These are phyloP conservation scores for Montipora capitata DNA, from an alignment of 92 coral and sea anemone genomes.

Conservation along the genomic window DNA sequence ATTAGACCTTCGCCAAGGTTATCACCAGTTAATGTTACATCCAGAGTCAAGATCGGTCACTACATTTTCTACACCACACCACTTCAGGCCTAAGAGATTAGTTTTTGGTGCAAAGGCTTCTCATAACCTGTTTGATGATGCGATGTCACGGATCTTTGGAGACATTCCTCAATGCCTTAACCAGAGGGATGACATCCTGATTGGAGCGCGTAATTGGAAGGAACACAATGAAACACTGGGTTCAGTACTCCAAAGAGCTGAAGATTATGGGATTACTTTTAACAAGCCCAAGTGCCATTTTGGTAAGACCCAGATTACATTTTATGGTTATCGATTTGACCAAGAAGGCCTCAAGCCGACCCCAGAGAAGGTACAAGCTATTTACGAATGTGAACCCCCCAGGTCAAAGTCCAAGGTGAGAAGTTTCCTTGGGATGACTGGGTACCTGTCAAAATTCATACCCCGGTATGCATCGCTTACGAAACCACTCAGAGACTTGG, in stretches of 20 bases:
- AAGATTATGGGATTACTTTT: neutral
- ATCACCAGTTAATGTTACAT: conserved; percentile 44
- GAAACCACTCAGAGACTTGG: conserved; percentile 14
- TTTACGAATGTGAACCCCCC: conserved; percentile 42
- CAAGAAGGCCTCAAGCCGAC: conserved; percentile 21
- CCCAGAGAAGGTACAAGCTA: conserved; percentile 31
- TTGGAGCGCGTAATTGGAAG: conserved; percentile 12
- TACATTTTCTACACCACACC: conserved; percentile 40
- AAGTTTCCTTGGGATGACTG: conserved; percentile 56
- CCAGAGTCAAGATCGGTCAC: conserved; percentile 37
- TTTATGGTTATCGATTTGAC: conserved; percentile 59
- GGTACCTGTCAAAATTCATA: neutral
- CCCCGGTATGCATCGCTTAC: neutral
- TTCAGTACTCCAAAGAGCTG: neutral
- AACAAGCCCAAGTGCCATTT: conserved; percentile 36
- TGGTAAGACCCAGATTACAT: conserved; percentile 36
- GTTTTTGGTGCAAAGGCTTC: conserved; percentile 67
- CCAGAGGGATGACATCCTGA: conserved; percentile 60
- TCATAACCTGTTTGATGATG: conserved; percentile 66
- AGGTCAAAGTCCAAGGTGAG: conserved; percentile 48
- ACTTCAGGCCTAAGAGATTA: conserved; percentile 40
- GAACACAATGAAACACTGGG: conserved; percentile 30
- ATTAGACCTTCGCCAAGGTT: too few species aligned
- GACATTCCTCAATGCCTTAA: conserved; percentile 58
- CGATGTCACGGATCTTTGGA: conserved; percentile 60